Evolutionary conservation across 1,140 invertebrate species (phyloP), one percentile per base, ranked within the genome.

Genomic region (Heliconius eleuchia): DNA sequence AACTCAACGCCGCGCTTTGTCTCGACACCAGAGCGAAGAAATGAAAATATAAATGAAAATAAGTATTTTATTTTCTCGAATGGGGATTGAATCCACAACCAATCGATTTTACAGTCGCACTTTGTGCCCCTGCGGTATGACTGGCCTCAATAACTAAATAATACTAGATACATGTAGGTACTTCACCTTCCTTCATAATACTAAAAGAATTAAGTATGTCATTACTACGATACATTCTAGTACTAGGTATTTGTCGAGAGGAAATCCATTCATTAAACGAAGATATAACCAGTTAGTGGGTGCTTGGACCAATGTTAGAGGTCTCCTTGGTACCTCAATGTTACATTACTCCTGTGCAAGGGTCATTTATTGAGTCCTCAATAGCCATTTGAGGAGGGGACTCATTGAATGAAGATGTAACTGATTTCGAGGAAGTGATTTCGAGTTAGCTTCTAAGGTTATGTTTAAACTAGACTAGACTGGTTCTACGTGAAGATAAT

Each of bases 371-470:
- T 66, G 60, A 66, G 23, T 66, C 82, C 85, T 86, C 70, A 76
- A 76, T 76, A 46, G 27, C 18, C 2, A 30, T 57, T n/a, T 75
- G 37, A 76, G 60, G 13, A 42, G 23, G 39, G 55, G 60, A 42
- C 46, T 55, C 76, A 83, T 85, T 85, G 79, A 81, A 86, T 85
- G 82, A 77, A 88, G 84, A 87, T 82, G 84, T 52, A 83, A 85
- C 86, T 79, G 78, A 85, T 86, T 85, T 18, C 42, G 57, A 76
- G 73, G 78, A 76, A 81, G 80, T 78, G 84, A 88, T 87, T 84
- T 82, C 60, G 11, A 71, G 52, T 73, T 82, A 82, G 86, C 86
- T 83, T 80, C 87, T 87, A 42, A 78, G 76, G 71, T 73, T 55
- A 23, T 13, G 74, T 30, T 66, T 66, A n/a, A 66, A 66, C 60